Conservation (phyloP, 2,888 invertebrate genomes). For the Theretra japonica region DNA sequence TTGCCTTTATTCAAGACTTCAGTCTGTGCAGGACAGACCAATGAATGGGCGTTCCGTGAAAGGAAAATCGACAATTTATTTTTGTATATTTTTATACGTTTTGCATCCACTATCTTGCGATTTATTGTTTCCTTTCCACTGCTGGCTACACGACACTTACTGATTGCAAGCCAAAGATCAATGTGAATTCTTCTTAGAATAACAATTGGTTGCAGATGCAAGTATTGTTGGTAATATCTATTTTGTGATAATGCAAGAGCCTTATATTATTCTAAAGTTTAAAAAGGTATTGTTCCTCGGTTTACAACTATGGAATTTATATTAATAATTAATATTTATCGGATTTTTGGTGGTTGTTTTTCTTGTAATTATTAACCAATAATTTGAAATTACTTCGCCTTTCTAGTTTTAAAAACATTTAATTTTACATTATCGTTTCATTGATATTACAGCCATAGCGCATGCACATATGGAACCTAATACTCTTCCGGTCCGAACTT, state of each 20-base stretch:
- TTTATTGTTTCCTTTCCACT: background rate
- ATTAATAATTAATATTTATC: too few species aligned
- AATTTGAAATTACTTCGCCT: too few species aligned
- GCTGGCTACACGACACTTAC: background rate
- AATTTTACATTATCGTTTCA: too few species aligned
- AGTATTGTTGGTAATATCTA: background rate
- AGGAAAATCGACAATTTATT: conserved; percentile 6
- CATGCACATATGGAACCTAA: too few species aligned
- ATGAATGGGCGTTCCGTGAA: background rate
- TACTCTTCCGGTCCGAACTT: too few species aligned
- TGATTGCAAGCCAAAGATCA: conserved; percentile 6
- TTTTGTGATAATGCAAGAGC: background rate
- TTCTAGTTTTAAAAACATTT: too few species aligned
- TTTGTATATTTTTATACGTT: background rate
- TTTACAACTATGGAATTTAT: too few species aligned
- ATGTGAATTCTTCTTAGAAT: background rate
- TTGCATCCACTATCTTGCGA: background rate
- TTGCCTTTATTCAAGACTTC: background rate
- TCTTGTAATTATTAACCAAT: too few species aligned
- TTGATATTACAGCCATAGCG: too few species aligned
- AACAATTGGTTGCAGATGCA: background rate
- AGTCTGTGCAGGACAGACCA: background rate
- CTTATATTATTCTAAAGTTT: too few species aligned
- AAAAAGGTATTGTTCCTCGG: too few species aligned
- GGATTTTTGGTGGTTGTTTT: too few species aligned